Evolutionary conservation across 2,888 invertebrate genomes (phyloP).

Genomic region (Troglohyphantes excavatus): DNA sequence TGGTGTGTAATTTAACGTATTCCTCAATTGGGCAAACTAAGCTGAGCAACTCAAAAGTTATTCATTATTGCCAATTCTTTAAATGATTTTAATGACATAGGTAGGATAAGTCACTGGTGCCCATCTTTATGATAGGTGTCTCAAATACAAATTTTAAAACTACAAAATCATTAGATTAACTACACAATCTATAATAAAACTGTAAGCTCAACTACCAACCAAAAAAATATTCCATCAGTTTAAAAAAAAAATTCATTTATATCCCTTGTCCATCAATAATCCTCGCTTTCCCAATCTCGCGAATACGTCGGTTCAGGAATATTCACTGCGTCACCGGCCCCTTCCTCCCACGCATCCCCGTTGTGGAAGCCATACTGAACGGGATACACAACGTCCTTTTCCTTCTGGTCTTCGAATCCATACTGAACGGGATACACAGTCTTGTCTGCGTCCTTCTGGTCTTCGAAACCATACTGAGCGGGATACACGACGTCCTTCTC

Average conservation of each 20-base stretch:
- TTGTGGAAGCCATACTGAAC: slow-evolving; percentile 63
- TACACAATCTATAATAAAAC: slow-evolving; percentile 42
- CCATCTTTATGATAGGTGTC: not conserved
- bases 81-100: not conserved
- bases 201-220: slow-evolving; percentile 75
- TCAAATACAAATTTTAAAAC: slow-evolving; percentile 21
- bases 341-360: slow-evolving; percentile 58
- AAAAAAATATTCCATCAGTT: slow-evolving; percentile 40
- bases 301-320: slow-evolving; percentile 47
- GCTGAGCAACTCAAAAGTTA: no score
- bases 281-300: slow-evolving; percentile 70
- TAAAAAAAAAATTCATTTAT: not conserved
- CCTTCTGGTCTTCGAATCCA: not conserved
- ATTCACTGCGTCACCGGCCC: not conserved
- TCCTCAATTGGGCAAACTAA: no score
- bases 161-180: slow-evolving; percentile 12
- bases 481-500: slow-evolving; percentile 46
- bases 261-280: slow-evolving; percentile 46
- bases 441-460: slow-evolving; percentile 19
- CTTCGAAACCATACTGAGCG: not conserved
- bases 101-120: not conserved
- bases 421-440: no score
- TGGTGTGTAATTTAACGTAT: no score
- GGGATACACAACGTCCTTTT: no score
- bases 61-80: no score